Conservation (phyloP, 2,888 invertebrate species). For the Drosophila melanosoma region DNA sequence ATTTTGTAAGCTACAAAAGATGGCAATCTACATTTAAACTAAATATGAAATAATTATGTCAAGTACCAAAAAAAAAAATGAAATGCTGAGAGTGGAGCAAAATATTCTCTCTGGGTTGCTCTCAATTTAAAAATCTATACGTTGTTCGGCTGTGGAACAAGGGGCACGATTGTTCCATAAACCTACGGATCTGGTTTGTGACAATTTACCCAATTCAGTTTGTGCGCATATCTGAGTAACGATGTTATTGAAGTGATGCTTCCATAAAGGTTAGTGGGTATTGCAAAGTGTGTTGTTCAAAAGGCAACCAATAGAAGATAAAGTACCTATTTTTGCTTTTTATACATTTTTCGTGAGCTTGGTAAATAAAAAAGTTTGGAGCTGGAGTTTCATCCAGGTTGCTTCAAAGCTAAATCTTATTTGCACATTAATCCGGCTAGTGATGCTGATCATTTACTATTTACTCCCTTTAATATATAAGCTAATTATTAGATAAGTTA, state of each 20-base stretch:
- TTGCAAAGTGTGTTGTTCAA: not conserved
- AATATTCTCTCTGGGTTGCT: constrained; percentile 12
- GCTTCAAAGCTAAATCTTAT: not conserved
- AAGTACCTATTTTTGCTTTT: not conserved
- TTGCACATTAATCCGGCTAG: not conserved
- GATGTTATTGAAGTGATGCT: not conserved
- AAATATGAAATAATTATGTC: constrained; percentile 5
- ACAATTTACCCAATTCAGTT: constrained; percentile 19
- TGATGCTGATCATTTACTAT: not conserved
- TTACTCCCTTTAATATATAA: not conserved
- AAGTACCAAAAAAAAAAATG: not conserved
- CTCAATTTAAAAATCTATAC: constrained; percentile 8
- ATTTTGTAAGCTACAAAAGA: not conserved
- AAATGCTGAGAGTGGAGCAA: constrained; percentile 1
- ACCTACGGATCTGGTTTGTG: not conserved
- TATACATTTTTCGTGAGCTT: not conserved
- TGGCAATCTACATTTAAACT: not conserved
- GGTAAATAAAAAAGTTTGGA: not conserved
- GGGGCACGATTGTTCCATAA: constrained; percentile 12
- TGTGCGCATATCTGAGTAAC: constrained; percentile 1
- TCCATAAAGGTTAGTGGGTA: not conserved
- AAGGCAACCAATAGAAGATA: not conserved
- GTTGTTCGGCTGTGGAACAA: constrained; percentile 1
- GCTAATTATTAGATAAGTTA: not conserved
- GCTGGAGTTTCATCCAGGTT: not conserved